Evolutionary conservation across 2,113 vertebrate species (phyloP).

Genomic region (Perccottus glenii): DNA sequence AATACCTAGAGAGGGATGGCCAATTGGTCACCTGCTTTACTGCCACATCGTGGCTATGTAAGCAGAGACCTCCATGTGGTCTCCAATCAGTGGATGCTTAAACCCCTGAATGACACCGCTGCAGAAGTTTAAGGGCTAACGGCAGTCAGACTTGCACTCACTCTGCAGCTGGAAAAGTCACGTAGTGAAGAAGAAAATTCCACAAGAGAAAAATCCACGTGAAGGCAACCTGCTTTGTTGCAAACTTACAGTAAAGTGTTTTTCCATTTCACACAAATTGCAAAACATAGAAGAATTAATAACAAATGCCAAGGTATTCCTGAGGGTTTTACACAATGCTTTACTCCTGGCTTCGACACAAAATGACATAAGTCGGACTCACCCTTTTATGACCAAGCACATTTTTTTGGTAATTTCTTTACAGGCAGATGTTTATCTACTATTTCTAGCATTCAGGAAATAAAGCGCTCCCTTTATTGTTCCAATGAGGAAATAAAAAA

Average conservation of each 20-base stretch:
- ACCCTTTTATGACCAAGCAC: too few species aligned
- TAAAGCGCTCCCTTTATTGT: constrained; percentile 5
- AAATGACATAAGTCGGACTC: too few species aligned
- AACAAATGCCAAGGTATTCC: too few species aligned
- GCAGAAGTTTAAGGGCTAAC: constrained; percentile 8
- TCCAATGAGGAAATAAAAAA: constrained; percentile 53
- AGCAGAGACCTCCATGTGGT: constrained; percentile 7
- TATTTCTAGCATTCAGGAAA: background rate
- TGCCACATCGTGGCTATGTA: too few species aligned
- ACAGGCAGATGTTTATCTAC: too few species aligned
- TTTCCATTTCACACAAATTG: constrained; percentile 4
- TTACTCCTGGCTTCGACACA: too few species aligned
- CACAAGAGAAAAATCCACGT: background rate
- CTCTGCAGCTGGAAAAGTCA: constrained; percentile 2
- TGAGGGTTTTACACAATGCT: too few species aligned
- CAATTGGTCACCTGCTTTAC: too few species aligned
- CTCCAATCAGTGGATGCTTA: constrained; percentile 13
- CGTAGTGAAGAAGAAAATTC: background rate
- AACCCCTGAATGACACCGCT: constrained; percentile 7
- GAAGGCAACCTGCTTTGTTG: background rate
- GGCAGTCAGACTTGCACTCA: constrained; percentile 14
- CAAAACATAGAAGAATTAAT: background rate
- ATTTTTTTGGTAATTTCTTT: too few species aligned
- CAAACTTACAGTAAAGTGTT: background rate
- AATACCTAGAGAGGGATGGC: constrained; percentile 13